phyloP scores from a whole-genome alignment of 35 echinoderm and acorn worm genomes.

The Heliocidaris erythrogramma region DNA sequence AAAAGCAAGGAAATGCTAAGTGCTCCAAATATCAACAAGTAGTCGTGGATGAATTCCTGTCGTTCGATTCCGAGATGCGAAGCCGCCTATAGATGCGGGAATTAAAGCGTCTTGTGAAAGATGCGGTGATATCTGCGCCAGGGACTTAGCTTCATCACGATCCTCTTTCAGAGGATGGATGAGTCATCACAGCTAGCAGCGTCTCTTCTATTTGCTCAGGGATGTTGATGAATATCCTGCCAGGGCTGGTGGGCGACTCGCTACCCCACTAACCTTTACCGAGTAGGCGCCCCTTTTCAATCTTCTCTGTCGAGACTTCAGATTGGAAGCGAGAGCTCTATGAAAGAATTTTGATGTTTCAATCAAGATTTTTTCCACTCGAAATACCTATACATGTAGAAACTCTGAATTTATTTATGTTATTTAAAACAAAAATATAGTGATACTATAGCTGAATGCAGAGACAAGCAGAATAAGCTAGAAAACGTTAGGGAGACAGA shows the following conservation, averaged over 20 bases:
- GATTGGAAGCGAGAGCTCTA: background rate
- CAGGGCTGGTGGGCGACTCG: background rate
- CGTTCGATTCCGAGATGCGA: background rate
- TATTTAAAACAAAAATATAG: too few relatives aligned
- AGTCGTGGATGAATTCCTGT: background rate
- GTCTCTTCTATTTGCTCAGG: background rate
- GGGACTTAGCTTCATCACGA: background rate
- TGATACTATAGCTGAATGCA: too few relatives aligned
- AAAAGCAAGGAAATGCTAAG: background rate
- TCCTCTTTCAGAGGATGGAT: background rate
- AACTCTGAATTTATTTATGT: background rate
- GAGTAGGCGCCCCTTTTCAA: background rate
- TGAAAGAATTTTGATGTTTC: background rate
- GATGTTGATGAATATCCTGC: background rate
- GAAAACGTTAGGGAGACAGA: too few relatives aligned
- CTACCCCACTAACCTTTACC: background rate
- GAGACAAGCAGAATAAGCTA: too few relatives aligned
- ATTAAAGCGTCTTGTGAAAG: background rate
- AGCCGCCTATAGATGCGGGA: background rate
- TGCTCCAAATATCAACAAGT: background rate
- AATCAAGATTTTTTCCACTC: background rate
- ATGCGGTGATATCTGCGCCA: background rate
- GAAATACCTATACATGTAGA: background rate
- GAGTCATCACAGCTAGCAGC: background rate
- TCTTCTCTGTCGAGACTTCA: background rate